These are phyloP conservation scores for Augochlorella aurata DNA, from an alignment of 2,888 invertebrate genomes.

Conservation along the genomic window DNA sequence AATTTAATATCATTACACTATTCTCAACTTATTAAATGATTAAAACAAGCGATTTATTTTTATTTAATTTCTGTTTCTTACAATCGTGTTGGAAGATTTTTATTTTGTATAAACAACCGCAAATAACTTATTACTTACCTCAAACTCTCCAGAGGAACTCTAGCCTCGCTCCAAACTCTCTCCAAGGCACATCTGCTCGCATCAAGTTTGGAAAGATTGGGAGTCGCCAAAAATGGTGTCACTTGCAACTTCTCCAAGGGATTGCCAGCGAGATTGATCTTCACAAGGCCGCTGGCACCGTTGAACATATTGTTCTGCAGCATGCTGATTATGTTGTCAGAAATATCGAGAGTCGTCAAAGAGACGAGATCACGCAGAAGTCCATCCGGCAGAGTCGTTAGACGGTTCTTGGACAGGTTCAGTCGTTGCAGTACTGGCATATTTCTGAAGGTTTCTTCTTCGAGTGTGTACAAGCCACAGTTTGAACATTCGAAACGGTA, in stretches of 20 bases:
- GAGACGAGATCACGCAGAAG: conserved; percentile 83
- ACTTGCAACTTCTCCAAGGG: conserved; percentile 87
- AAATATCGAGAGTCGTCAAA: conserved; percentile 88
- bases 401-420: conserved; percentile 86
- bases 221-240: conserved; percentile 86
- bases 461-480: conserved; percentile 87
- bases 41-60: too few relatives aligned
- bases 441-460: conserved; percentile 86
- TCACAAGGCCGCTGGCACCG: conserved; percentile 86
- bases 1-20: too few relatives aligned
- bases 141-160: conserved; percentile 75
- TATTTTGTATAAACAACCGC: too few relatives aligned
- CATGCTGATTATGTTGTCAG: conserved; percentile 86
- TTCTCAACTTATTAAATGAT: too few relatives aligned
- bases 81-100: too few relatives aligned
- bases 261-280: conserved; percentile 88
- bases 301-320: conserved; percentile 86
- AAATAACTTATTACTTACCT: conserved; percentile 62
- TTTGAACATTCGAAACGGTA: conserved; percentile 89
- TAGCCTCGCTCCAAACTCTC: conserved; percentile 85
- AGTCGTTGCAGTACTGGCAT: conserved; percentile 88
- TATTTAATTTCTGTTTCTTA: too few relatives aligned
- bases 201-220: conserved; percentile 86
- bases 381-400: conserved; percentile 72
- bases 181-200: conserved; percentile 87